Evolutionary conservation across 2,888 invertebrate species (phyloP), one percentile per base, ranked within the genome.

Genomic region (Nemoura dubitans): DNA sequence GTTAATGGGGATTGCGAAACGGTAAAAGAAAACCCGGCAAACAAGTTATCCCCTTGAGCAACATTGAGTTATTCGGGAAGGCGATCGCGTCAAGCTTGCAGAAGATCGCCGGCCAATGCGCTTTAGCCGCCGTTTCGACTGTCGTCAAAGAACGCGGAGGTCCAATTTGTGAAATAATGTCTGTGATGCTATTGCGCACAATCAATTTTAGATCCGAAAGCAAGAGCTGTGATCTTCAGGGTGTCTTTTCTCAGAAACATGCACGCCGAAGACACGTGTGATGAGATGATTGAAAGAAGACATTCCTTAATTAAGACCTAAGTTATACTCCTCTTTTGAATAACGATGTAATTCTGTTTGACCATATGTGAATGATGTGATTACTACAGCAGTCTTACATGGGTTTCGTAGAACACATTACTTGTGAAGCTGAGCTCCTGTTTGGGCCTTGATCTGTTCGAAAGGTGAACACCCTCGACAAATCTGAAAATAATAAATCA

Each of bases 341-440:
- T 81, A 30, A 81, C 81, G 27, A 28, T 27, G 28, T 83, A 83
- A 59, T 84, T 84, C 43, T 29, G 84, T 59, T 76, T 76, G 84
- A 84, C 43, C 84, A 84, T 76, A 59, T 83, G 83, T 83, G 83
- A 83, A 26, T 83, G 42, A 84, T 84, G 84, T 59, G 84, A 84
- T 84, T 84, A 84, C 5, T 84, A 84, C 5, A 28, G 16, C 21
- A 26, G 29, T 21, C 28, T 25, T 27, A 84, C 27, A 76, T 27
- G 76, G 84, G 27, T 27, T 84, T 84, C 84, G 43, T 76, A 76
- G 84, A 84, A 84, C 21, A 28, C 59, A 84, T 84, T 84, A 84
- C 28, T 26, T 42, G 30, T 25, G 83, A 43, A 59, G 76, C 84
- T 76, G 29, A 76, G 29, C 84, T 84, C 84, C 59, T 59, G 84